Evolutionary conservation across 2,113 vertebrate genomes (phyloP), one percentile per base, ranked within the genome.

Genomic region (Alosa alosa): DNA sequence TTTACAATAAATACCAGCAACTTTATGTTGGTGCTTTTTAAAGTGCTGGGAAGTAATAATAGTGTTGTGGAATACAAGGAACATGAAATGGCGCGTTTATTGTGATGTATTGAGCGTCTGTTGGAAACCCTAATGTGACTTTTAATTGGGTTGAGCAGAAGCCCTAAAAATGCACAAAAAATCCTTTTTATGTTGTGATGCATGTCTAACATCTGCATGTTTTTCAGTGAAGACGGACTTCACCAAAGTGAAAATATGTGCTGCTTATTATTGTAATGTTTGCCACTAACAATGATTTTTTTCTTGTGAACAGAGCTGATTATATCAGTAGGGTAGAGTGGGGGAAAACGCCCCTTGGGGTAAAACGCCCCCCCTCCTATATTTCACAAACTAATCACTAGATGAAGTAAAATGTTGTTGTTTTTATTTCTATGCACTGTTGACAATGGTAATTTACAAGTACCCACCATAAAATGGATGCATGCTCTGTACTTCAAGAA

Each of bases 1-100:
- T 78, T 78, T 78, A 78, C 72, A 78, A 78, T 39, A 41, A 36
- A 78, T 78, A 78, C 36, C 72, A 78, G 72, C 36, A 36, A 39
- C 11, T 39, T 78, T 78, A 78, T 78, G 31, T 39, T 39, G 15
- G 72, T 78, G 72, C 72, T 39, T 78, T 78, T 78, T 78, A 39
- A 78, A 78, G 39, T 2, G 11, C 36, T 18, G 13, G 4, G 31
- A 78, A 39, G 36, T 11, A 78, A 5, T 39, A 36, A 78, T 39
- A 78, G 9, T 31, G 9, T 78, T 78, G 72, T 39, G 10, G 72
- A 78, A 39, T 78, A 78, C 10, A 78, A 39, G 2, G 31, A 39
- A 78, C 72, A 17, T 41, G 10, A 78, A 78, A 17, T 78, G 13
- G 31, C 39, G 15, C 72, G 39, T 75, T 75, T 75, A 75, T 75